Conservation (phyloP, 2,888 invertebrate species). For the Drosophila yooni region DNA sequence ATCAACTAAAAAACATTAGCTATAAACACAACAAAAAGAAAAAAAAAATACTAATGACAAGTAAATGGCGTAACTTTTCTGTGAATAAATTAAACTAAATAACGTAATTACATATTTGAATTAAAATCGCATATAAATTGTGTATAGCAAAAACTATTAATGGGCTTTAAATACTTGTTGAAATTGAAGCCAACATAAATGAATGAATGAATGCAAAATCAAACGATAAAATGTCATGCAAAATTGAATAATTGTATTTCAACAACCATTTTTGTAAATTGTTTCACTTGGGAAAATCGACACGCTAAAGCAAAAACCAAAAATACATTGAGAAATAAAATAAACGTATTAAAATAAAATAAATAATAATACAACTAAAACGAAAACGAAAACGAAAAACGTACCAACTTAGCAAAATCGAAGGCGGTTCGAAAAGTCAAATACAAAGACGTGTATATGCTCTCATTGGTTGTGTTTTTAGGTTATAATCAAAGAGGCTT, state of each 20-base stretch:
- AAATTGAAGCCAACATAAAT: constrained; percentile 20
- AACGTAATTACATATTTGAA: constrained; percentile 54
- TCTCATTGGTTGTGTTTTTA: constrained; percentile 86
- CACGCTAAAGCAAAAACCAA: constrained; percentile 75
- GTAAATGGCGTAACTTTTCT: constrained; percentile 82
- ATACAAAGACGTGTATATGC: constrained; percentile 82
- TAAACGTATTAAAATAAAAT: constrained; percentile 41
- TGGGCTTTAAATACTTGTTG: constrained; percentile 32
- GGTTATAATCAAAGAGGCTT: constrained; percentile 76
- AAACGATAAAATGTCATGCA: constrained; percentile 15
- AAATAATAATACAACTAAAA: constrained; percentile 50
- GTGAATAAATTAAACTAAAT: constrained; percentile 74
- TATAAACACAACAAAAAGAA: constrained; percentile 41
- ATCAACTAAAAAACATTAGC: constrained; percentile 62
- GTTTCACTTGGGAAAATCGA: constrained; percentile 82
- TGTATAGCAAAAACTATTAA: constrained; percentile 41
- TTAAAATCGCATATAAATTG: constrained; percentile 44
- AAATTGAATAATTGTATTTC: constrained; percentile 52
- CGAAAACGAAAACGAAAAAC: constrained; percentile 21
- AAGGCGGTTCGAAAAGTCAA: constrained; percentile 61
- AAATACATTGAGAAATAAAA: constrained; percentile 42
- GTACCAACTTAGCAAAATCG: constrained; percentile 60
- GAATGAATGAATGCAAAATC: constrained; percentile 26
- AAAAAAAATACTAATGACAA: constrained; percentile 70
- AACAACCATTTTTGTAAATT: constrained; percentile 74